Conservation (phyloP, 2,113 vertebrate genomes). For the Carlito syrichta region DNA sequence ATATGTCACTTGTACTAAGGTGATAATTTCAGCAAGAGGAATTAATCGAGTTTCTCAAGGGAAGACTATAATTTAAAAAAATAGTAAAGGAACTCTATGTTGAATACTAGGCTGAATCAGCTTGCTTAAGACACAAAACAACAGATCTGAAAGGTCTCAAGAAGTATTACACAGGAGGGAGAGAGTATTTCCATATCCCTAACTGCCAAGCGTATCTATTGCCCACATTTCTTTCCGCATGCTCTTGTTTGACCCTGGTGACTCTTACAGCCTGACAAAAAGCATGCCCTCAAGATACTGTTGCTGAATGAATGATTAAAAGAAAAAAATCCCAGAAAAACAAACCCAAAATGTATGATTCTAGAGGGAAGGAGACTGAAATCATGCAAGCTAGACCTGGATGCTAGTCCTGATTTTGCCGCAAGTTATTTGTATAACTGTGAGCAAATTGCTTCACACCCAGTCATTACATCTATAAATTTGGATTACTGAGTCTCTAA, state of each 20-base stretch:
- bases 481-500: neutral
- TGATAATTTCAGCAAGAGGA: slow-evolving; percentile 72
- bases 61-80: slow-evolving; percentile 64
- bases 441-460: slow-evolving; percentile 26
- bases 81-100: neutral
- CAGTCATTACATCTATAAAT: neutral
- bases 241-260: neutral
- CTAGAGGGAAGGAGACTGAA: neutral
- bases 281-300: neutral
- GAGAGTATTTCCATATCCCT: slow-evolving; percentile 8
- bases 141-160: slow-evolving; percentile 33
- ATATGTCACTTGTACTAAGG: slow-evolving; percentile 71
- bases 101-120: slow-evolving; percentile 33
- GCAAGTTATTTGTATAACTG: neutral
- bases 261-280: neutral
- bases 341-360: neutral
- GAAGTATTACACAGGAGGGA: neutral
- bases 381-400: neutral
- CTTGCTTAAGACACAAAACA: slow-evolving; percentile 52
- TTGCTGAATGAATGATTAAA: neutral
- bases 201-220: neutral
- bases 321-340: neutral
- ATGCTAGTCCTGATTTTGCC: neutral
- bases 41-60: slow-evolving; percentile 74
- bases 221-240: neutral